Conservation (phyloP, 2,113 vertebrate genomes). For the Lamprotornis superbus region DNA sequence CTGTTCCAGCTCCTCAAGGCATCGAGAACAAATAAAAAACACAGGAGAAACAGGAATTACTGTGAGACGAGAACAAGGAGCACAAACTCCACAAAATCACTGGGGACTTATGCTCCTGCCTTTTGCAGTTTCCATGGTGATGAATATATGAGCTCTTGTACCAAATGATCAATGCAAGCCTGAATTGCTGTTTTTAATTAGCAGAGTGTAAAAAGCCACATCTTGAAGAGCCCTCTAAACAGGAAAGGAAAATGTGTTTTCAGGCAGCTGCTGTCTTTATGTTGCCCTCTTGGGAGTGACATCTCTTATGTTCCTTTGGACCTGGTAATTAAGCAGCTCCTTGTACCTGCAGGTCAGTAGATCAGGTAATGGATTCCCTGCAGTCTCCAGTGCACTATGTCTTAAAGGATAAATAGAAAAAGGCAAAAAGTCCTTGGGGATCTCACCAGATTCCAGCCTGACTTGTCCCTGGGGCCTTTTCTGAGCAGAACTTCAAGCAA, state of each 20-base stretch:
- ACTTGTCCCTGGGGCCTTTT: background rate
- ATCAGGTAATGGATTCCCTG: background rate
- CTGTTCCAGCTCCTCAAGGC: no score
- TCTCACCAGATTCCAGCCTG: background rate
- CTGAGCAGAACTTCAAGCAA: background rate
- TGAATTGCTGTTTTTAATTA: background rate
- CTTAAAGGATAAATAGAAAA: background rate
- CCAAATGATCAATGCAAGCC: background rate
- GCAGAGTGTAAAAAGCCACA: background rate
- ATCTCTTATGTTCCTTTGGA: background rate
- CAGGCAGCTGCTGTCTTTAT: background rate
- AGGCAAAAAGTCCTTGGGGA: background rate
- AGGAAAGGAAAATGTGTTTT: background rate
- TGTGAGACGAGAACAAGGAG: background rate
- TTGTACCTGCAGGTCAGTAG: background rate
- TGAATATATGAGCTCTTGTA: background rate
- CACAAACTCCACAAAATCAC: background rate
- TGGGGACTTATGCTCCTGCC: background rate
- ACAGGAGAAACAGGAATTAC: background rate
- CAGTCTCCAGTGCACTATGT: fast-evolving
- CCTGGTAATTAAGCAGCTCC: background rate
- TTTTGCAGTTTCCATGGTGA: background rate
- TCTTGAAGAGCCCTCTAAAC: background rate
- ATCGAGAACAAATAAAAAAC: background rate
- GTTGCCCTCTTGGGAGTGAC: background rate